Base-by-base conservation (phyloP, 2,888 invertebrate species). In the Euzetes globulus region DNA sequence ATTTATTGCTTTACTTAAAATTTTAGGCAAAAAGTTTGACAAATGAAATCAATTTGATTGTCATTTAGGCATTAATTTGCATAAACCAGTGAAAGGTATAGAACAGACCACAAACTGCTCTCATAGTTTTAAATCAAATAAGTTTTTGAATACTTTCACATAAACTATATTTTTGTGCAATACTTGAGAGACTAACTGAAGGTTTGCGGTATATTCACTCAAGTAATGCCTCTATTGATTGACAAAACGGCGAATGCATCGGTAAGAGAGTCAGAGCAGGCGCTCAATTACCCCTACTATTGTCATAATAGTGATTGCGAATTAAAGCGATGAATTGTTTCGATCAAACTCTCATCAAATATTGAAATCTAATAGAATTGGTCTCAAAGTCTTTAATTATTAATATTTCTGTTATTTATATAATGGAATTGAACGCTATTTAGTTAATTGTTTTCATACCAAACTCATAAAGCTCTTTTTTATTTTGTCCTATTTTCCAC, bases 401-500 rank as follows among this genome's bases (percentile, higher is more conserved):
- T 47, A 47, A 47, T 47, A 41, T 41, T 41, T 41, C 41, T 3
- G 15, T 17, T 47, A 9, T 5, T 47, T 47, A 17, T 47, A 15
- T 7, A 15, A 47, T 47, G 3, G 47, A 17, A 47, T 9, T 47
- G 13, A 2, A 47, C 5, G 13, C 33, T 33, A 33, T 33, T 33
- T 6, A 4, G 4, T 7, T 33, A 33, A 33, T 33, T 33, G 33
- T 33, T 4, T 33, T 33, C 7, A 33, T 33, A 7, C 5, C 33
- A n/a, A n/a, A n/a, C n/a, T n/a, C n/a, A n/a, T n/a, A n/a, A n/a
- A n/a, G n/a, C n/a, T n/a, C n/a, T n/a, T n/a, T n/a, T n/a, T 33
- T 33, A 33, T 33, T 33, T 33, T 33, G 4, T 33, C 33, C 33
- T 95, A 25, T 29, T 22, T 7, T 15, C 33, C 33, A 6, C 33